Evolutionary conservation across 1,140 invertebrate genomes (phyloP).

Genomic region (Manduca sexta): DNA sequence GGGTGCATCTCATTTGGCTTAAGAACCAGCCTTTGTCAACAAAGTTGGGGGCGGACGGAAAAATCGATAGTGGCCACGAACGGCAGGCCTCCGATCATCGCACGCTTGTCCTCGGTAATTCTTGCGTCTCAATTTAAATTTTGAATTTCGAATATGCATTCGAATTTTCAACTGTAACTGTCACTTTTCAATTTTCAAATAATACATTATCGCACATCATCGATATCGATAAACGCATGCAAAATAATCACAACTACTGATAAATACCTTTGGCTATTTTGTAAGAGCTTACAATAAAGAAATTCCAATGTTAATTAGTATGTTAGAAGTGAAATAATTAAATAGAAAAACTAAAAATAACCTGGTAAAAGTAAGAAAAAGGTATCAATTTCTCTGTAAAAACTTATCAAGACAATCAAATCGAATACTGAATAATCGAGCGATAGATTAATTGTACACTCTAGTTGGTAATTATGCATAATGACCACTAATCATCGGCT

Average conservation of each 20-base stretch:
- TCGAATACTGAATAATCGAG: neutral
- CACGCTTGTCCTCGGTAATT: constrained; percentile 33
- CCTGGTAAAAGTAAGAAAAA: too few species aligned
- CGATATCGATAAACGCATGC: too few species aligned
- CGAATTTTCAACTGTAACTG: neutral
- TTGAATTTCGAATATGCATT: constrained; percentile 21
- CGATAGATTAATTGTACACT: constrained; percentile 2
- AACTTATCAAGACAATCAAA: neutral
- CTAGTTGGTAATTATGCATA: constrained; percentile 1
- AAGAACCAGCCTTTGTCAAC: constrained; percentile 66
- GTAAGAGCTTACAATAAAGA: too few species aligned
- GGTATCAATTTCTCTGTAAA: constrained; percentile 9
- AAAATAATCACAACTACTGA: too few species aligned
- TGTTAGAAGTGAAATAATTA: too few species aligned
- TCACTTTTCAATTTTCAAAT: too few species aligned
- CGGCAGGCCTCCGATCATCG: constrained; percentile 35
- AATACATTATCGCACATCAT: too few species aligned
- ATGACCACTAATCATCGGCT: constrained; percentile 15
- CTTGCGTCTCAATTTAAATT: constrained; percentile 33
- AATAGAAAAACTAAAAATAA: too few species aligned
- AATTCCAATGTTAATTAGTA: too few species aligned
- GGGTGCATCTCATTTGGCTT: constrained; percentile 71
- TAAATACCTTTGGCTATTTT: too few species aligned
- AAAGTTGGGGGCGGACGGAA: constrained; percentile 50
- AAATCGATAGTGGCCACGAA: constrained; percentile 49